Evolutionary conservation across 2,113 vertebrate species (phyloP).

Genomic region (Trogon surrucura): DNA sequence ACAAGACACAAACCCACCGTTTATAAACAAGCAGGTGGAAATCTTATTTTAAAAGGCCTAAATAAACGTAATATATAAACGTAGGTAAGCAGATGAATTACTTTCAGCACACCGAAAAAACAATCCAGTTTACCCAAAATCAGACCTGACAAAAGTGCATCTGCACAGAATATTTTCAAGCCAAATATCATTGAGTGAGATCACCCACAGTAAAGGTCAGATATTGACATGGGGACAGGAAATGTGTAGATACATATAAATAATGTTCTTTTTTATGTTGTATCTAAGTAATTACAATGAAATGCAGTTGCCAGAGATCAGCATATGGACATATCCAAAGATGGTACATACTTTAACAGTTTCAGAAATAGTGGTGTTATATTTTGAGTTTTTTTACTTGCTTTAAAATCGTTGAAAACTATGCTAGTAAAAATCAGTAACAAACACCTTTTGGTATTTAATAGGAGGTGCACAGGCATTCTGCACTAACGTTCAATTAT

Average conservation of each 20-base stretch:
- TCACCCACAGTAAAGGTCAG: not conserved
- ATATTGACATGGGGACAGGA: not conserved
- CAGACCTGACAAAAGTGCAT: no score
- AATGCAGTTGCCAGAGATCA: not conserved
- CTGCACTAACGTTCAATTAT: not conserved
- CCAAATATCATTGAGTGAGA: constrained; percentile 10
- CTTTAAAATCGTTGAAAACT: not conserved
- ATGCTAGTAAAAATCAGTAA: not conserved
- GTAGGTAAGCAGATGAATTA: not conserved
- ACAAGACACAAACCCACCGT: not conserved
- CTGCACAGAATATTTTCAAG: constrained; percentile 12
- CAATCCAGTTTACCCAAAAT: not conserved
- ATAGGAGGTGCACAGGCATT: not conserved
- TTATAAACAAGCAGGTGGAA: not conserved
- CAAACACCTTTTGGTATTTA: not conserved
- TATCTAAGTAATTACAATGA: constrained; percentile 11
- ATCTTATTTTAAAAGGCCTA: not conserved
- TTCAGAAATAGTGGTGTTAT: not conserved
- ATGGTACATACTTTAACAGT: not conserved
- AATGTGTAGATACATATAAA: not conserved
- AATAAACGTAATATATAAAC: not conserved
- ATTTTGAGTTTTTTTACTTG: not conserved
- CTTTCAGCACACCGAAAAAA: not conserved
- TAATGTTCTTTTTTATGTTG: not conserved
- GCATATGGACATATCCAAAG: not conserved